Percentiles rank a stretch among this genome's conserved stretches.
Evolutionary conservation across 2,888 invertebrate genomes (phyloP).

Genomic region (Stratiomys singularior): DNA sequence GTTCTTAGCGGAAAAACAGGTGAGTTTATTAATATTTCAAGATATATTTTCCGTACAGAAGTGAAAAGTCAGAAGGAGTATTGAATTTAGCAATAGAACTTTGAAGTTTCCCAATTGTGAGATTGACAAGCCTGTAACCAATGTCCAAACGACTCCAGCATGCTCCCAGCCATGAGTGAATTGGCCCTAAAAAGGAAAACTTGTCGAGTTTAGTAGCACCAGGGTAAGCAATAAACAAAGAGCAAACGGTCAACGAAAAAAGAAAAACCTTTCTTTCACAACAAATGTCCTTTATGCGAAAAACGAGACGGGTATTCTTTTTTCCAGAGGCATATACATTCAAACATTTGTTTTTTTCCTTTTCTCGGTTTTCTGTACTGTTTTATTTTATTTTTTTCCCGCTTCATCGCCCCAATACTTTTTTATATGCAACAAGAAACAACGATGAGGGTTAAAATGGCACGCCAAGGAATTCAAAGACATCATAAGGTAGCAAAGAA

Average conservation of each 20-base stretch:
- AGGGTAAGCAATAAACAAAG: constrained; percentile 43
- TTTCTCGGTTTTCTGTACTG: background rate
- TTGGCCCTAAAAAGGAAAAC: constrained; percentile 41
- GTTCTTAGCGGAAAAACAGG: too few relatives aligned
- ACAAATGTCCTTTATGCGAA: constrained; percentile 37
- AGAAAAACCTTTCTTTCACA: constrained; percentile 30
- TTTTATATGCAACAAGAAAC: constrained; percentile 11
- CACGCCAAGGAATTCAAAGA: constrained; percentile 41
- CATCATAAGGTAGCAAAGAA: constrained; percentile 9
- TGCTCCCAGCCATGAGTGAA: constrained; percentile 28
- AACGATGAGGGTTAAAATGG: constrained; percentile 32
- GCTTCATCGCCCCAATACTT: background rate
- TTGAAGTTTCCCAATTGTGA: background rate
- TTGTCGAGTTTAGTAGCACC: constrained; percentile 31
- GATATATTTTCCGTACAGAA: too few relatives aligned
- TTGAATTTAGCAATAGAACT: background rate
- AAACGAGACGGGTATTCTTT: constrained; percentile 13
- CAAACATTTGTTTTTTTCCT: background rate
- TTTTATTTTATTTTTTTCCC: constrained; percentile 1
- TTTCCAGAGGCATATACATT: constrained; percentile 32
- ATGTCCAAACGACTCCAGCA: background rate
- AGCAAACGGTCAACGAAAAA: constrained; percentile 35
- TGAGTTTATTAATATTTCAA: too few relatives aligned
- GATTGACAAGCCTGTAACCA: constrained; percentile 18
- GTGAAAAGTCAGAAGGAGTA: too few relatives aligned